Base-by-base conservation (phyloP, 1,140 invertebrate genomes). In the Apocrypta bakeri region DNA sequence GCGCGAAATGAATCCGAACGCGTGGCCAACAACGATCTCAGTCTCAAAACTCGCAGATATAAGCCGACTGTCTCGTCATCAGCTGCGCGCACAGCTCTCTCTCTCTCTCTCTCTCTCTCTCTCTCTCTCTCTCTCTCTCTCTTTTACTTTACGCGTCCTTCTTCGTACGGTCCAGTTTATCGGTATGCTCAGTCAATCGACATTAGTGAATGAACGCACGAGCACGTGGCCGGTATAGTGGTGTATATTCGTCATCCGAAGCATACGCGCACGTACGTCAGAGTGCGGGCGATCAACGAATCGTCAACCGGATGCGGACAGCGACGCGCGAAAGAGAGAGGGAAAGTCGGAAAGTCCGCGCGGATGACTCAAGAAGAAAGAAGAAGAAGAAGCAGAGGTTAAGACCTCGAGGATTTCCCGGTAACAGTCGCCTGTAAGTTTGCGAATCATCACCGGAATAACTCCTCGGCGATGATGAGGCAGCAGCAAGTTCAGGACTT, bases 341-440 rank as follows among this genome's bases (percentile, higher is more conserved):
- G 56, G 61, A 68, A 78, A 78, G 76, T 68, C 63, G 74, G 74
- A 76, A 76, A 76, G 74, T 76, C 74, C 74, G 56, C 74, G 56
- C 61, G 74, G 29, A 76, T 76, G 74, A 76, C 56, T 31, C 74
- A 9, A 2, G n/a, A n/a, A n/a, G 74, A 48, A 12, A 48, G 42
- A 12, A 48, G 42, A 12, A 17, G 42, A 17, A 48, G 12, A 24
- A 29, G 25, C 25, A 2, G n/a, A 66, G 9, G 68, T 37, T n/a
- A n/a, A 9, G 33, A 2, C 27, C 25, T 33, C 29, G 68, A 31
- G 31, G 68, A 42, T 78, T 68, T 68, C 76, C 76, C 76, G 76
- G 25, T 78, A 78, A 61, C 40, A 21, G 74, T n/a, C 74, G 48
- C 31, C 25, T 63, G 76, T 61, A 64, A 42, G 61, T 78, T 42